Evolutionary conservation across 64 coral and sea anemone species (phyloP).

Genomic region (Montipora capricornis): DNA sequence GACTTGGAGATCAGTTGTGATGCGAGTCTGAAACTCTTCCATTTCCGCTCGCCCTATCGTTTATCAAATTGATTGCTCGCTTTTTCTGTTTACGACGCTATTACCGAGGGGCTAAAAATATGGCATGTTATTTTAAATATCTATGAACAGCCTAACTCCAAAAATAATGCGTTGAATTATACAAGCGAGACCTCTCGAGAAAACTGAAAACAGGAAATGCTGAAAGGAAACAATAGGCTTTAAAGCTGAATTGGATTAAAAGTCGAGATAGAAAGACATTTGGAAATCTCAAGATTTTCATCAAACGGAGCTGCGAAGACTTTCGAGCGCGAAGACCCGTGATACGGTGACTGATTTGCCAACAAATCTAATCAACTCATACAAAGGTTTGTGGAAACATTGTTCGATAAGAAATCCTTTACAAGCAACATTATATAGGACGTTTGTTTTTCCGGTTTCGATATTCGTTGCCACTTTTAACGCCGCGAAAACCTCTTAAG

Average conservation of each 20-base stretch:
- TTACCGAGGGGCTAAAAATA: not conserved
- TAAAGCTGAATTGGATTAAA: not conserved
- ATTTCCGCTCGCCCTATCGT: not conserved
- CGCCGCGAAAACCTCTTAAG: too few relatives aligned
- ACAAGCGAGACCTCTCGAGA: not conserved
- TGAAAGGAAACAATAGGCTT: not conserved
- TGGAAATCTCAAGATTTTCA: too few relatives aligned
- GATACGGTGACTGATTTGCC: too few relatives aligned
- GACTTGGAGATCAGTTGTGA: not conserved
- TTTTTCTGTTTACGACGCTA: not conserved
- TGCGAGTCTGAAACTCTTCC: not conserved
- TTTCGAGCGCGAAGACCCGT: too few relatives aligned
- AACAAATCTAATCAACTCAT: too few relatives aligned
- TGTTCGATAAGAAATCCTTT: too few relatives aligned
- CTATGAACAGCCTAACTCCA: not conserved
- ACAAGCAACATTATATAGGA: too few relatives aligned
- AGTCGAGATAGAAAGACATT: not conserved
- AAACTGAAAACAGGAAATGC: not conserved
- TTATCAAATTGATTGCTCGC: not conserved
- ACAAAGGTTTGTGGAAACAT: too few relatives aligned
- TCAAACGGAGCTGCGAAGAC: too few relatives aligned
- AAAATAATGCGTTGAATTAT: constrained; percentile 2
- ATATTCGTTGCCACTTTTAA: too few relatives aligned
- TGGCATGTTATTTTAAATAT: not conserved
- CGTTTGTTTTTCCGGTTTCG: too few relatives aligned